phyloP scores from a whole-genome alignment of 2,113 vertebrate genomes.

The Aix galericulata region DNA sequence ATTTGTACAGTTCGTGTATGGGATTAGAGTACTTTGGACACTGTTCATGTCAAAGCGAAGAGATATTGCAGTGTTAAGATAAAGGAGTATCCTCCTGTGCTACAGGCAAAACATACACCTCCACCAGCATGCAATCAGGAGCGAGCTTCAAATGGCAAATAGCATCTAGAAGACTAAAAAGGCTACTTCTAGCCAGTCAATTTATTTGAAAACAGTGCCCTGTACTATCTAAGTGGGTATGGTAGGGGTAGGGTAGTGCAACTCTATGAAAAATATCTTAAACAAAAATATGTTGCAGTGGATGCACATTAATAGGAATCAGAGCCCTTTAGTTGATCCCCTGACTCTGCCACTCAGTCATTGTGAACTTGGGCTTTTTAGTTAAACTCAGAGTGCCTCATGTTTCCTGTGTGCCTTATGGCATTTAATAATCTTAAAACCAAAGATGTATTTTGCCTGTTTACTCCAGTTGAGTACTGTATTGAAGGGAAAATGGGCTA shows the following conservation, averaged over 20 bases:
- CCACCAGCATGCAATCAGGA: not conserved
- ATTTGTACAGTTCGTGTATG: not conserved
- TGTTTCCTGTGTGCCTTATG: not conserved
- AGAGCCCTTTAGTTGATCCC: not conserved
- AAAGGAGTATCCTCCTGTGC: not conserved
- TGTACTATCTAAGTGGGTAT: not conserved
- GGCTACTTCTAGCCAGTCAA: not conserved
- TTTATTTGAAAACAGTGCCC: not conserved
- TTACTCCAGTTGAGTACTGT: not conserved
- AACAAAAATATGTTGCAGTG: not conserved
- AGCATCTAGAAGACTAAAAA: not conserved
- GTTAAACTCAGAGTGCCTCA: not conserved
- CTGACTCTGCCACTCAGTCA: not conserved
- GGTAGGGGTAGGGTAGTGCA: not conserved
- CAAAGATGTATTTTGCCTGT: not conserved
- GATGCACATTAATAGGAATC: not conserved
- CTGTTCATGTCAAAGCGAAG: conserved; percentile 7
- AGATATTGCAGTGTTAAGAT: conserved; percentile 6
- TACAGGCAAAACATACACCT: not conserved
- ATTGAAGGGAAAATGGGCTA: not conserved
- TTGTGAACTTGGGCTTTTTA: not conserved
- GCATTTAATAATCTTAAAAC: not conserved
- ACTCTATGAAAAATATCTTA: not conserved
- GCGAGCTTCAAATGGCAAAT: not conserved
- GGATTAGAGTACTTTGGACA: conserved; percentile 24